Base-by-base conservation (phyloP, 1,140 invertebrate species). In the Idris sp. region DNA sequence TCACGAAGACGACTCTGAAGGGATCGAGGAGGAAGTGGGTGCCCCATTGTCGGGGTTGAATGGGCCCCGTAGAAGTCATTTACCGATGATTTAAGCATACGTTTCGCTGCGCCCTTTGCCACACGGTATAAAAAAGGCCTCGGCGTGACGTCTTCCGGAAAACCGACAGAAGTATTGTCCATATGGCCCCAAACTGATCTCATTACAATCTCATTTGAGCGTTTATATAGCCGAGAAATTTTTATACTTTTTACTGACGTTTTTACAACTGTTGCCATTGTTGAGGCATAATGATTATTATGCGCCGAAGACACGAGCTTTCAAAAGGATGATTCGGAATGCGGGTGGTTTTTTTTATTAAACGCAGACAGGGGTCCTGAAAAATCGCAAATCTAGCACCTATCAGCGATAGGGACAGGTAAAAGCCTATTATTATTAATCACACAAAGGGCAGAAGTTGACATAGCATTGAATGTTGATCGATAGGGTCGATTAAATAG, bases 171-270 rank as follows among this genome's bases (percentile, higher is more conserved):
- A 36, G 18, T 41, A 48, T 56, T 72, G 67, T 72, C 49, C 49
- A 62, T 41, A 62, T 68, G 64, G 64, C 13, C 30, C 5, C 2
- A 10, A 30, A 36, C 77, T 41, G 76, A 73, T 67, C 79, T 84
- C 78, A 79, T 83, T 84, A 83, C 68, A 75, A 64, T 79, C 74
- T 79, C 54, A 71, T 80, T 82, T 80, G 28, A 28, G 26, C 56
- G 18, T 41, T 43, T 46, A 38, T 48, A 33, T 6, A 38, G 4
- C 48, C 61, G 49, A 65, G 38, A 65, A 44, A 65, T 65, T 54
- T 46, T 65, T 65, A 41, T 56, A 67, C 41, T 48, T 56, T 56
- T 67, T 44, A 48, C 25, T 33, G 41, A 48, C 62, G 51, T 10
- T 67, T 56, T 56, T 40, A 67, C 51, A 40, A 56, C 51, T 33